Evolutionary conservation across 2,888 invertebrate genomes (phyloP).

Genomic region (Himalopsyche anomala): DNA sequence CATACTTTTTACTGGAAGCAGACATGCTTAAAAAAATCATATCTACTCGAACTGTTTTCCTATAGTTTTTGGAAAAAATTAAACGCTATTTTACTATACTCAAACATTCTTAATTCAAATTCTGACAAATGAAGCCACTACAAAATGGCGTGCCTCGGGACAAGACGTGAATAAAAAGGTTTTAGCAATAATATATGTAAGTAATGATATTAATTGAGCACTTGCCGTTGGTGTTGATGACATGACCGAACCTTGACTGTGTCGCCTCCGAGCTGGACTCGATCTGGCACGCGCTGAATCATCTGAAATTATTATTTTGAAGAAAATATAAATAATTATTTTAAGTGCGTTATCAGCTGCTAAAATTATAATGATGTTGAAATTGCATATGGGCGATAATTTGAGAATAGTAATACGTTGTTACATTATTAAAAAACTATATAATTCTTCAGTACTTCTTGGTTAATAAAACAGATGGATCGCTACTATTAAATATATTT

Average conservation of each 20-base stretch:
- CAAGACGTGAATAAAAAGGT: too few relatives aligned
- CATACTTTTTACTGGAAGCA: too few relatives aligned
- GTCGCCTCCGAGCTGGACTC: slow-evolving; percentile 62
- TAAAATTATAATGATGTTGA: not conserved
- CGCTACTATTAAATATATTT: too few relatives aligned
- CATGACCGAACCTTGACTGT: slow-evolving; percentile 63
- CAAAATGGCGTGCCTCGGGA: too few relatives aligned
- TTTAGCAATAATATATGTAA: not conserved
- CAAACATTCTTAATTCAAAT: too few relatives aligned
- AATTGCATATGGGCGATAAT: not conserved
- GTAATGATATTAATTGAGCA: slow-evolving; percentile 10
- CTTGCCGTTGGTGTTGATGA: slow-evolving; percentile 55
- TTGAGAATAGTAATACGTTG: not conserved
- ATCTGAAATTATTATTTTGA: slow-evolving; percentile 48
- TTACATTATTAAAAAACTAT: not conserved
- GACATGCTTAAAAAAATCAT: too few relatives aligned
- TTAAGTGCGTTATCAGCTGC: not conserved
- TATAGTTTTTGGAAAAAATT: too few relatives aligned
- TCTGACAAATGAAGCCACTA: too few relatives aligned
- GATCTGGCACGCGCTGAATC: slow-evolving; percentile 61
- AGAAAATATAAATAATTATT: slow-evolving; percentile 7
- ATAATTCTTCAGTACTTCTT: too few relatives aligned
- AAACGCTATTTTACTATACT: too few relatives aligned
- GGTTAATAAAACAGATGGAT: too few relatives aligned
- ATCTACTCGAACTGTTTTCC: too few relatives aligned